A percentile compares a stretch with the other conserved stretches of the same genome.
Conservation (phyloP, 2,113 vertebrate species). For the Hylia prasina region DNA sequence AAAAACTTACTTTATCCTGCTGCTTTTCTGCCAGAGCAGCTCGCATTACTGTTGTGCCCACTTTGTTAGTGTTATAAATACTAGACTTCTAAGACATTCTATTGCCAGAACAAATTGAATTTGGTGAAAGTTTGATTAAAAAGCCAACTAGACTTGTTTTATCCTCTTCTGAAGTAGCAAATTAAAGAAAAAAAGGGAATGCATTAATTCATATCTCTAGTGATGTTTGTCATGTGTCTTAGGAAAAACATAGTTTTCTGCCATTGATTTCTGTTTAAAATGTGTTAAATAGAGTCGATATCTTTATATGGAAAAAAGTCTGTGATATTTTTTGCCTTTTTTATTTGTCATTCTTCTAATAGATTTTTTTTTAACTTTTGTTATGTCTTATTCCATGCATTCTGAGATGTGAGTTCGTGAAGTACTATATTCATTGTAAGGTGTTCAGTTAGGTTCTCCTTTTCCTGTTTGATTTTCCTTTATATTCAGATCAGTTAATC, state of each 20-base stretch:
- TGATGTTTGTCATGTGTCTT: background rate
- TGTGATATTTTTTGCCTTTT: background rate
- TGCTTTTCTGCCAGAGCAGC: background rate
- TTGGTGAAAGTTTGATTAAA: background rate
- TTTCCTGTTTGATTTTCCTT: background rate
- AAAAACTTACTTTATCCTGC: background rate
- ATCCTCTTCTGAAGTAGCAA: background rate
- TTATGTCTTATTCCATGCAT: background rate
- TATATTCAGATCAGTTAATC: background rate
- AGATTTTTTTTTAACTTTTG: background rate
- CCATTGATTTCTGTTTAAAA: background rate
- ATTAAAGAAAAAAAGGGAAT: background rate
- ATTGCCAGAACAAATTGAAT: background rate
- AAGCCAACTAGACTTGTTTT: background rate
- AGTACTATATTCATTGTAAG: background rate
- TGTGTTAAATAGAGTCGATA: background rate
- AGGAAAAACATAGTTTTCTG: background rate
- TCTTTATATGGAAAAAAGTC: background rate
- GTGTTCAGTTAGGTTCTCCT: background rate
- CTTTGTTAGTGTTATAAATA: background rate
- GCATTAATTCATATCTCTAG: background rate
- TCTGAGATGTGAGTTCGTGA: background rate
- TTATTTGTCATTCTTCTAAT: background rate
- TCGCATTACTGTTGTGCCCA: fast-evolving
- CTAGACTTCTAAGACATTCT: background rate